Conservation (phyloP, 1,140 invertebrate genomes). For the Semibalanus balanoides region DNA sequence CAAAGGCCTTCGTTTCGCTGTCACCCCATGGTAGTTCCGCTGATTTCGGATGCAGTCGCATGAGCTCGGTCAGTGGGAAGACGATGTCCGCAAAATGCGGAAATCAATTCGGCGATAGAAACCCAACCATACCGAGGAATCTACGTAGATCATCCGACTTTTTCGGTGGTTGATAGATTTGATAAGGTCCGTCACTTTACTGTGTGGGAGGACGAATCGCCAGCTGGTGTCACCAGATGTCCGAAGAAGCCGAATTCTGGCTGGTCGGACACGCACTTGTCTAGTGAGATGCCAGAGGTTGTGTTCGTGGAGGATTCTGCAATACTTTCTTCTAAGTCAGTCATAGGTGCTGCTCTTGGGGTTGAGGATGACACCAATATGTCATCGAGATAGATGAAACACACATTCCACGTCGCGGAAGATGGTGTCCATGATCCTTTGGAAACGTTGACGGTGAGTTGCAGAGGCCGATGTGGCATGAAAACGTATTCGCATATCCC, state of each 20-base stretch:
- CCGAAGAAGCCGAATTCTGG: background rate
- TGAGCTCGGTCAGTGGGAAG: background rate
- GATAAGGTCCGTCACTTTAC: background rate
- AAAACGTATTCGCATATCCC: constrained; percentile 8
- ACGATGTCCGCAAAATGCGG: background rate
- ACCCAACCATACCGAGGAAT: background rate
- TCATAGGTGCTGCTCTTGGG: background rate
- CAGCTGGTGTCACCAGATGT: background rate
- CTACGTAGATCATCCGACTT: background rate
- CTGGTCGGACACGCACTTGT: background rate
- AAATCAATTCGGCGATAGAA: background rate
- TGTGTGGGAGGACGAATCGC: background rate
- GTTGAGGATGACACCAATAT: background rate
- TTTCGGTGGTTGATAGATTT: background rate
- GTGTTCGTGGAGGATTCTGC: background rate
- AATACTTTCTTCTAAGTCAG: background rate
- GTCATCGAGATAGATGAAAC: background rate
- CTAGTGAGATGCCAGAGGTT: background rate
- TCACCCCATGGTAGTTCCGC: background rate
- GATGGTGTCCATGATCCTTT: constrained; percentile 8
- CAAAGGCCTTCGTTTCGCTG: background rate
- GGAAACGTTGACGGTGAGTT: constrained; percentile 12
- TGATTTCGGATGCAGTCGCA: background rate
- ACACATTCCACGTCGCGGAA: background rate
- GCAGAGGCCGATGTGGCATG: constrained; percentile 10